Evolutionary conservation across 2,888 invertebrate genomes (phyloP).

Genomic region (Cinara cedri): DNA sequence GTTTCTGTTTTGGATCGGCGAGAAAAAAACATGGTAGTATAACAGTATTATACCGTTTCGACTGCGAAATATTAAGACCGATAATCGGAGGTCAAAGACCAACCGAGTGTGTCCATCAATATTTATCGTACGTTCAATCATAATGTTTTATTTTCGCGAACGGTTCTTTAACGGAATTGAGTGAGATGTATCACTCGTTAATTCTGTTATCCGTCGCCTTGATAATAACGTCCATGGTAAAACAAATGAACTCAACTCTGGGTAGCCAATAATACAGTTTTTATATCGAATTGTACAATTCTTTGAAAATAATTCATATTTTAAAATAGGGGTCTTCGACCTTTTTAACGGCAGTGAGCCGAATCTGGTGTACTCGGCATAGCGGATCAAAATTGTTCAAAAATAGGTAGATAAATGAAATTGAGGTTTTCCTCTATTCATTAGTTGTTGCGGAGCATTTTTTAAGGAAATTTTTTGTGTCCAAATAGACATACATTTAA

Average conservation of each 20-base stretch:
- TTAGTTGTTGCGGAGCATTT: too few relatives aligned
- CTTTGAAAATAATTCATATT: not conserved
- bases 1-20: not conserved
- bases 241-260: too few relatives aligned
- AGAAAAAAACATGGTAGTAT: not conserved
- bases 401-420: too few relatives aligned
- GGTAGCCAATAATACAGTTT: too few relatives aligned
- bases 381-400: too few relatives aligned
- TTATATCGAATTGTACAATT: not conserved
- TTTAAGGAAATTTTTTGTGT: too few relatives aligned
- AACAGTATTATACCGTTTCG: not conserved
- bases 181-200: not conserved
- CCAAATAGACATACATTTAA: too few relatives aligned
- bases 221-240: too few relatives aligned
- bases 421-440: too few relatives aligned
- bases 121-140: slow-evolving; percentile 9
- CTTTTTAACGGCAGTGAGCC: too few relatives aligned
- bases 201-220: not conserved
- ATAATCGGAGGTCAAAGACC: not conserved
- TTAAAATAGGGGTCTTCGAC: too few relatives aligned
- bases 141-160: not conserved
- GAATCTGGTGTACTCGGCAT: too few relatives aligned
- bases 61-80: not conserved
- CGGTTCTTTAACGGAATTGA: not conserved
- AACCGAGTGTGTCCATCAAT: slow-evolving; percentile 8